Percentiles rank a stretch among this genome's conserved stretches.
Evolutionary conservation across 2,888 invertebrate genomes (phyloP).

Genomic region (Drosophila falleni): DNA sequence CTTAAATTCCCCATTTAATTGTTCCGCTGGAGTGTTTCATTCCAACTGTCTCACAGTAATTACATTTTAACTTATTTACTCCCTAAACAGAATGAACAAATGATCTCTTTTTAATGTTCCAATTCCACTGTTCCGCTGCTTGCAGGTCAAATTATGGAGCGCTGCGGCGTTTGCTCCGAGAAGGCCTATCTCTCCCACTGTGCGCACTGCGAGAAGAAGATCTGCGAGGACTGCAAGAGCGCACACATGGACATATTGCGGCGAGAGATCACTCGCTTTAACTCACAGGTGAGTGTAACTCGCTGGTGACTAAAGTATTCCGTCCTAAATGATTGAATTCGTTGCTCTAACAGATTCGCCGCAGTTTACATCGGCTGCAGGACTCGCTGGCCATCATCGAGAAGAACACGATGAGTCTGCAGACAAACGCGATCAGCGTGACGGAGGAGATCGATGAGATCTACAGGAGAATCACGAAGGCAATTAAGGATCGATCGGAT

Average conservation of each 20-base stretch:
- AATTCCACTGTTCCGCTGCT: background rate
- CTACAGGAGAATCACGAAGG: conserved; percentile 93
- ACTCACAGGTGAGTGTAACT: conserved; percentile 89
- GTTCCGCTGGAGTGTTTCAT: background rate
- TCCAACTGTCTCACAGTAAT: too few species aligned
- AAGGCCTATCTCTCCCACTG: conserved; percentile 95
- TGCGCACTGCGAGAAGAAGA: conserved; percentile 98
- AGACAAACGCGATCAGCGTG: conserved; percentile 95
- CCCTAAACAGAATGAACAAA: background rate
- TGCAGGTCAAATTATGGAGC: conserved; percentile 93
- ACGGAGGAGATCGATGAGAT: conserved; percentile 98
- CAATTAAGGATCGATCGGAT: conserved; percentile 95
- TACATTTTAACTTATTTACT: background rate
- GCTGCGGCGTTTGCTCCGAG: conserved; percentile 97
- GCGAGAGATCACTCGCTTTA: conserved; percentile 94
- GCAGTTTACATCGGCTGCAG: conserved; percentile 95
- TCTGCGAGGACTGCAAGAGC: conserved; percentile 98
- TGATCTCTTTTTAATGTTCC: background rate
- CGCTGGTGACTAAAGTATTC: background rate
- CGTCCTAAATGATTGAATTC: background rate
- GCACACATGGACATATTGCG: conserved; percentile 98
- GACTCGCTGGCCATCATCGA: conserved; percentile 94
- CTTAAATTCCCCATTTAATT: background rate
- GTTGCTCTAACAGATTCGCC: conserved; percentile 87
- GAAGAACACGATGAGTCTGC: conserved; percentile 94